Conservation (phyloP, 2,113 vertebrate genomes). For the Sinocyclocheilus anophthalmus region DNA sequence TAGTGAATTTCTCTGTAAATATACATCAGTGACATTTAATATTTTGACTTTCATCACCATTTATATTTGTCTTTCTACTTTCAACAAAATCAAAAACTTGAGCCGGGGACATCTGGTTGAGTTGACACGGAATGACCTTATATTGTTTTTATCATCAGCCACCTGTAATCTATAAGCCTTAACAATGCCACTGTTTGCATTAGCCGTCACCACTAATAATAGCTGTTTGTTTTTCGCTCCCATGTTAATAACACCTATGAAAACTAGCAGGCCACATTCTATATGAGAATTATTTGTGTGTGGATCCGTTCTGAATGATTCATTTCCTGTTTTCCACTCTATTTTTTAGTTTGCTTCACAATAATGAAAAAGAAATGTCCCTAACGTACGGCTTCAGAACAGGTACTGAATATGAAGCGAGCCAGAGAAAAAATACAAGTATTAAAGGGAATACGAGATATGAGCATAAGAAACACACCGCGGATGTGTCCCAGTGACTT, state of each 20-base stretch:
- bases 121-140: too few species aligned
- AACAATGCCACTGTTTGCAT: not conserved
- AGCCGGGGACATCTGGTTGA: too few species aligned
- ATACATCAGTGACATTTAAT: too few species aligned
- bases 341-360: not conserved
- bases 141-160: too few species aligned
- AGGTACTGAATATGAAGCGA: not conserved
- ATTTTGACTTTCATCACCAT: too few species aligned
- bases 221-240: not conserved
- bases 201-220: not conserved
- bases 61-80: too few species aligned
- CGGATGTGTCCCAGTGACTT: conserved; percentile 26
- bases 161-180: too few species aligned
- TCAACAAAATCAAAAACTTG: too few species aligned
- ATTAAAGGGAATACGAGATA: conserved; percentile 11
- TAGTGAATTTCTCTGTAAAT: too few species aligned
- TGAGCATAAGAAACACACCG: not conserved
- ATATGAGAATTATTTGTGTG: not conserved
- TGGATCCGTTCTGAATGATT: not conserved
- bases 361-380: conserved; percentile 16
- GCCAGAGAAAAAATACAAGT: not conserved
- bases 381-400: not conserved
- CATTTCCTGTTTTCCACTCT: not conserved
- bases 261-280: not conserved
- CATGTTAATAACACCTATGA: not conserved